Evolutionary conservation across 2,888 invertebrate species (phyloP).

Genomic region (Pammene aurita): DNA sequence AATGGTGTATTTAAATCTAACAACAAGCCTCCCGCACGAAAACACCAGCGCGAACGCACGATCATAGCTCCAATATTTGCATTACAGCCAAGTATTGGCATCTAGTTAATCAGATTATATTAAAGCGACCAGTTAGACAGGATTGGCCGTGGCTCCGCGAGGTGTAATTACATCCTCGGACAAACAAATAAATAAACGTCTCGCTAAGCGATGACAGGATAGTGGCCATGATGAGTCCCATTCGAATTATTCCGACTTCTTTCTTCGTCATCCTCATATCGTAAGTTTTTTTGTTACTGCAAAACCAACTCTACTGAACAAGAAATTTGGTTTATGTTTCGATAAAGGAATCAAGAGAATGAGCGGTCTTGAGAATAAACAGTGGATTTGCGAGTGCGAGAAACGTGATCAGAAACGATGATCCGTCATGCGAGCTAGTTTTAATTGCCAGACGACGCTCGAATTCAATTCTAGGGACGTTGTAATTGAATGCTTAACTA

Average conservation of each 20-base stretch:
- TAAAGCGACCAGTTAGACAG: conserved; percentile 66
- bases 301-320: not conserved
- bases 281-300: not conserved
- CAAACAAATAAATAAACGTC: conserved; percentile 72
- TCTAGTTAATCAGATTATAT: conserved; percentile 73
- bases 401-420: conserved; percentile 42
- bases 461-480: conserved; percentile 41
- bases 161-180: conserved; percentile 71
- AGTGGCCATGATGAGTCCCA: conserved; percentile 51
- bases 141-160: conserved; percentile 59
- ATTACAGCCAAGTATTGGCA: conserved; percentile 51
- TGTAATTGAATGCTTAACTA: conserved; percentile 31
- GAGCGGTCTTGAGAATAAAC: no score
- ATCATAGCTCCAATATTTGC: conserved; percentile 37
- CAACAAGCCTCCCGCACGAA: conserved; percentile 1
- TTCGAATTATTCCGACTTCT: conserved; percentile 47
- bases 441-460: conserved; percentile 44
- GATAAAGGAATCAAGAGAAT: not conserved
- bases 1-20: conserved; percentile 5
- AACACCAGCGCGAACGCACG: conserved; percentile 10
- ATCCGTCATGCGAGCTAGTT: conserved; percentile 45
- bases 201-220: conserved; percentile 66
- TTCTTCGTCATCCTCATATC: conserved; percentile 14
- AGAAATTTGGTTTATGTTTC: not conserved
- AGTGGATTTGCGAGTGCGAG: conserved; percentile 25